A percentile compares a stretch with the other conserved stretches of the same genome.
These are phyloP conservation scores for Nysson spinosus DNA, from an alignment of 2,888 invertebrate species.

Conservation along the genomic window DNA sequence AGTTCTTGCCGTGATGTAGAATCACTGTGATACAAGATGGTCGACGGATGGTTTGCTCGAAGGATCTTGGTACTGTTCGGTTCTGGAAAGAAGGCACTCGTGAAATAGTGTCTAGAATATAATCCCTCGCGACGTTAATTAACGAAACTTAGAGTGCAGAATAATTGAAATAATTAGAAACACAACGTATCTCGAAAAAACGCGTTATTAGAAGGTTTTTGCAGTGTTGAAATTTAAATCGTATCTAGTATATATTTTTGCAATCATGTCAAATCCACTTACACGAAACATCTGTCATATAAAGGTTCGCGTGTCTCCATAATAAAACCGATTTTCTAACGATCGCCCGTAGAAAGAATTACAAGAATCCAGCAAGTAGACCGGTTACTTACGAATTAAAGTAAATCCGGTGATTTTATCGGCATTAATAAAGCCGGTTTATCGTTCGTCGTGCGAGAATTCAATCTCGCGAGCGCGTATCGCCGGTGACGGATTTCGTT, in stretches of 20 bases:
- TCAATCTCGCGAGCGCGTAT: constrained; percentile 10
- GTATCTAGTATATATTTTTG: no score
- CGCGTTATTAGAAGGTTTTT: no score
- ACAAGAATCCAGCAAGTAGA: not conserved
- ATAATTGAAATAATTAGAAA: no score
- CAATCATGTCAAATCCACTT: no score
- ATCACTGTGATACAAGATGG: constrained; percentile 14
- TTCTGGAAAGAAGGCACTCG: no score
- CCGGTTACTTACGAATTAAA: constrained; percentile 12
- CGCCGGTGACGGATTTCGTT: constrained; percentile 15
- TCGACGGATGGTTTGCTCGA: constrained; percentile 3
- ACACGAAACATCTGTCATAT: no score
- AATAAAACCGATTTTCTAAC: not conserved
- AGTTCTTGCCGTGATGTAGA: constrained; percentile 24
- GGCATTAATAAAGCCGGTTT: constrained; percentile 30
- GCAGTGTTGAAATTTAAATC: no score
- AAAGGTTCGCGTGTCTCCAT: no score
- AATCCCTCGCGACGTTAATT: no score
- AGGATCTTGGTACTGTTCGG: constrained; percentile 12
- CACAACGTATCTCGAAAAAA: no score
- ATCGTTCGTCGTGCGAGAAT: constrained; percentile 15
- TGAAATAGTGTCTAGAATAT: no score
- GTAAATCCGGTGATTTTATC: constrained; percentile 29
- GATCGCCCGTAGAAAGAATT: not conserved
- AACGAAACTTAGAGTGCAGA: no score